These are phyloP conservation scores for Xiphophorus couchianus DNA, from an alignment of 2,113 vertebrate genomes.

Conservation along the genomic window DNA sequence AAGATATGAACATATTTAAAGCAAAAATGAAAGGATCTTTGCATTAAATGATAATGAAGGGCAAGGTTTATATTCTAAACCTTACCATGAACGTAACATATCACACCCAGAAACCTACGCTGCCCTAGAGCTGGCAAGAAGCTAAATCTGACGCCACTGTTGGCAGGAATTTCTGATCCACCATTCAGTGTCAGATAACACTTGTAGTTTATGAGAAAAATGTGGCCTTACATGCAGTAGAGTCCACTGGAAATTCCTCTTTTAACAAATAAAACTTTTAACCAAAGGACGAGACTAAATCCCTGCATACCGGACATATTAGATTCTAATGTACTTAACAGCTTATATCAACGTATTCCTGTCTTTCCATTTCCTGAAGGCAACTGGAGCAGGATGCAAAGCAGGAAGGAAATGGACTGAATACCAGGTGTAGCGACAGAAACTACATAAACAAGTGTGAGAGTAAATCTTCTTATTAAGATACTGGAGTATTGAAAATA, in stretches of 20 bases:
- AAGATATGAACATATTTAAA: not conserved
- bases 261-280: constrained; percentile 3
- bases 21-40: constrained; percentile 44
- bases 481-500: not conserved
- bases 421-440: constrained; percentile 28
- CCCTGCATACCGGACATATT: not conserved
- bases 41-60: no score
- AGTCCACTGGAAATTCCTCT: not conserved
- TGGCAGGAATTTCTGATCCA: constrained; percentile 12
- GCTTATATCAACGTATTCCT: constrained; percentile 11
- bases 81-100: constrained; percentile 8
- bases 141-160: constrained; percentile 39
- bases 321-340: not conserved
- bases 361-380: constrained; percentile 14
- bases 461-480: not conserved
- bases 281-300: not conserved
- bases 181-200: constrained; percentile 17
- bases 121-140: constrained; percentile 25
- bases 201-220: constrained; percentile 1
- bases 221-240: not conserved
- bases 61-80: constrained; percentile 6
- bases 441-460: constrained; percentile 29
- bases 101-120: constrained; percentile 46
- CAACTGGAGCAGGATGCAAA: constrained; percentile 40
- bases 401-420: constrained; percentile 41